These are phyloP conservation scores for Catharus fuscescens DNA, from an alignment of 2,113 vertebrate genomes.

Conservation along the genomic window DNA sequence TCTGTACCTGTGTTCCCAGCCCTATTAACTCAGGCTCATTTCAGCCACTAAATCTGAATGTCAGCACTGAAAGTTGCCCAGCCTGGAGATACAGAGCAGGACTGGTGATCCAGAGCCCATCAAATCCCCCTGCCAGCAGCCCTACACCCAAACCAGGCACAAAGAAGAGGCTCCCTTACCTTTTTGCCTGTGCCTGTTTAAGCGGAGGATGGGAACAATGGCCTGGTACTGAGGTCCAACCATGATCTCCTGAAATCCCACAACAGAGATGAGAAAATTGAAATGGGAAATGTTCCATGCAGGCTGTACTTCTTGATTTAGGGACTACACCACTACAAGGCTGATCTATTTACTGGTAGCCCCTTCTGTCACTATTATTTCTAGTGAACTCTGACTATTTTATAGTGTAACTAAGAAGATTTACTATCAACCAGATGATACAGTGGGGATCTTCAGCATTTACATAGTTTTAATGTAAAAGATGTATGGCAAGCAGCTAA, in stretches of 20 bases:
- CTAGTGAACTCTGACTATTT: not conserved
- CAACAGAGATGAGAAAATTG: not conserved
- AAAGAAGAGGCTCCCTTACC: conserved; percentile 67
- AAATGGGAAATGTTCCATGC: rapidly evolving
- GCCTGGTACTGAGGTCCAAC: conserved; percentile 93
- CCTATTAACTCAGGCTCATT: not conserved
- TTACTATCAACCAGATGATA: not conserved
- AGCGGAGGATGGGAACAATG: conserved; percentile 80
- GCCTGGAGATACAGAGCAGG: not conserved
- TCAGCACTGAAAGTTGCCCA: not conserved
- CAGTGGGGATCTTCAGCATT: not conserved
- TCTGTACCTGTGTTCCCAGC: not conserved
- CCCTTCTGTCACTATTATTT: not conserved
- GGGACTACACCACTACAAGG: not conserved
- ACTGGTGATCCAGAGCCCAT: not conserved
- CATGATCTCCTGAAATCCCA: conserved; percentile 88
- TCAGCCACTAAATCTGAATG: not conserved
- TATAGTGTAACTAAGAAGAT: not conserved
- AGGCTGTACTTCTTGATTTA: not conserved
- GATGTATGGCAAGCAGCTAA: not conserved
- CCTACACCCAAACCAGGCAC: not conserved
- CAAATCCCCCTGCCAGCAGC: not conserved
- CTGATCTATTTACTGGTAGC: not conserved
- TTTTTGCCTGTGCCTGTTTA: conserved; percentile 78
- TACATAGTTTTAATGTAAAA: not conserved